phyloP scores from a whole-genome alignment of 2,113 vertebrate genomes.

The human (Homo sapiens) region GRCh38 chr4:147621501-147622000 shows the following conservation, averaged over 20 bases:
- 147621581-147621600: not conserved
- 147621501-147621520: slow-evolving; percentile 11
- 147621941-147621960: not conserved
- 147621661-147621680: not conserved
- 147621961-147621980: not conserved
- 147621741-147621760: not conserved
- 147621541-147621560: not conserved
- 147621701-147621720: slow-evolving; percentile 16
- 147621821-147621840: not conserved
- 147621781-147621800: not conserved
- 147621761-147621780: not conserved
- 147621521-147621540: not conserved
- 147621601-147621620: not conserved
- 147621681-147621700: not conserved
- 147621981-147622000: too few relatives aligned
- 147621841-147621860: not conserved
- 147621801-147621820: slow-evolving; percentile 2
- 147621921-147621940: not conserved
- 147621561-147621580: not conserved
- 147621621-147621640: not conserved
- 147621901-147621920: not conserved
- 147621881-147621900: not conserved
- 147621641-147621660: slow-evolving; percentile 9
- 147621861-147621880: not conserved
- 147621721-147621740: not conserved